Evolutionary conservation across 92 coral and sea anemone species (phyloP).

Genomic region (Paragorgia papillata): DNA sequence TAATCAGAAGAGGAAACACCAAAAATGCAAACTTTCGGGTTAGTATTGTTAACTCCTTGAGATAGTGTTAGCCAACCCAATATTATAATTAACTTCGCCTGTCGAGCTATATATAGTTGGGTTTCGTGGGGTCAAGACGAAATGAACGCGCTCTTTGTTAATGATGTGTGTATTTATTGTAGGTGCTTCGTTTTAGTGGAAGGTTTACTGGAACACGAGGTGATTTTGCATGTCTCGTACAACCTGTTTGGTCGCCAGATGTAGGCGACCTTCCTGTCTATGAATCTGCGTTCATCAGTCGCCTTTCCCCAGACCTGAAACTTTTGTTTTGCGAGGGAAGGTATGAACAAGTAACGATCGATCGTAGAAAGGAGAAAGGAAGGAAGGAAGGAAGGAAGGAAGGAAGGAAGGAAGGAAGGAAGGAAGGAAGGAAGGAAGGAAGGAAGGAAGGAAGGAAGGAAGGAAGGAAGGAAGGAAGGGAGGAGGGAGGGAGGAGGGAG

Average conservation of each 20-base stretch:
- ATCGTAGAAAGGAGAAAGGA: neutral
- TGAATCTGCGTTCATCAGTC: constrained; percentile 91
- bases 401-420: neutral
- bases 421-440: neutral
- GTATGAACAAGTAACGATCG: constrained; percentile 40
- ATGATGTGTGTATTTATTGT: neutral
- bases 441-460: neutral
- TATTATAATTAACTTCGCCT: too few relatives aligned
- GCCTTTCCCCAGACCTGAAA: constrained; percentile 87
- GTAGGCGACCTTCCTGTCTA: constrained; percentile 78
- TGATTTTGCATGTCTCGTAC: constrained; percentile 7
- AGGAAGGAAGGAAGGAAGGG: neutral
- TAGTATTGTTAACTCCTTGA: too few relatives aligned
- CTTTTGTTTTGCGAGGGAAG: constrained; percentile 98
- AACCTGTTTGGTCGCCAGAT: constrained; percentile 28
- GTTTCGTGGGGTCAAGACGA: too few relatives aligned
- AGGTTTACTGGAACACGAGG: neutral
- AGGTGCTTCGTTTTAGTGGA: constrained; percentile 32
- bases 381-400: neutral
- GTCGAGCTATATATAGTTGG: too few relatives aligned
- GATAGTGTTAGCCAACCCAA: too few relatives aligned
- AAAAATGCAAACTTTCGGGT: constrained; percentile 21
- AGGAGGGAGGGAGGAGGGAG: neutral
- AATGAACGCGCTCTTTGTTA: neutral
- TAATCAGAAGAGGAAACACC: neutral